A percentile compares a stretch with the other conserved stretches of the same genome.
phyloP scores from a whole-genome alignment of 2,113 vertebrate genomes.

The Formicarius rufipectus region DNA sequence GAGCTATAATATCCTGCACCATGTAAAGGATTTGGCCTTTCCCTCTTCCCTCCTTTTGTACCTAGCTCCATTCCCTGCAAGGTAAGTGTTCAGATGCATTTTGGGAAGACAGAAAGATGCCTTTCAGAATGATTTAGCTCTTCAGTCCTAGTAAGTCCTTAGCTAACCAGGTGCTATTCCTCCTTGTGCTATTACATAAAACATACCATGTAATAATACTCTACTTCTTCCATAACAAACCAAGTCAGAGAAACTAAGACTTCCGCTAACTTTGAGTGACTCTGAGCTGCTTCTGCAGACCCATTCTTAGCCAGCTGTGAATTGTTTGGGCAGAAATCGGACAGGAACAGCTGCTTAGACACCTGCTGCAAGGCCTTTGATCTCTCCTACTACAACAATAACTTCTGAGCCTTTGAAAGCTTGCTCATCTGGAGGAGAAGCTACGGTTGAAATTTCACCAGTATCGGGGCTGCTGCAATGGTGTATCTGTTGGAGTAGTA shows the following conservation, averaged over 20 bases:
- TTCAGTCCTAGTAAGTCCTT: not conserved
- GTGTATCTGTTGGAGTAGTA: not conserved
- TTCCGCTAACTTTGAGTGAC: not conserved
- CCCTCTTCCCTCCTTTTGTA: not conserved
- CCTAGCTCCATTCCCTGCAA: not conserved
- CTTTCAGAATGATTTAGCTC: not conserved
- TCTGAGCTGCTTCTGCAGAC: not conserved
- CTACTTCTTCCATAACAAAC: not conserved
- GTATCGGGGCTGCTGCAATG: not conserved
- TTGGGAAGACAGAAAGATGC: not conserved
- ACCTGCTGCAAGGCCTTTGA: slow-evolving; percentile 52
- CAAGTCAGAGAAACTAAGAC: not conserved
- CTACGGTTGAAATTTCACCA: not conserved
- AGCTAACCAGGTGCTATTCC: not conserved
- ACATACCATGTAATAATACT: not conserved
- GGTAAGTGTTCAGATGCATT: not conserved
- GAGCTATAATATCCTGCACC: not conserved
- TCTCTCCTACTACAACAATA: not conserved
- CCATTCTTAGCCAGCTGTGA: not conserved
- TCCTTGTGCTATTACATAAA: not conserved
- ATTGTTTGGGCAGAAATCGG: not conserved
- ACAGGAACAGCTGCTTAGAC: slow-evolving; percentile 24
- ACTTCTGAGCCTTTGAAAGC: not conserved
- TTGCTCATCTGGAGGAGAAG: not conserved
- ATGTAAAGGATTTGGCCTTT: not conserved